Evolutionary conservation across 2,888 invertebrate species (phyloP).

Genomic region (Lasiommata megera): DNA sequence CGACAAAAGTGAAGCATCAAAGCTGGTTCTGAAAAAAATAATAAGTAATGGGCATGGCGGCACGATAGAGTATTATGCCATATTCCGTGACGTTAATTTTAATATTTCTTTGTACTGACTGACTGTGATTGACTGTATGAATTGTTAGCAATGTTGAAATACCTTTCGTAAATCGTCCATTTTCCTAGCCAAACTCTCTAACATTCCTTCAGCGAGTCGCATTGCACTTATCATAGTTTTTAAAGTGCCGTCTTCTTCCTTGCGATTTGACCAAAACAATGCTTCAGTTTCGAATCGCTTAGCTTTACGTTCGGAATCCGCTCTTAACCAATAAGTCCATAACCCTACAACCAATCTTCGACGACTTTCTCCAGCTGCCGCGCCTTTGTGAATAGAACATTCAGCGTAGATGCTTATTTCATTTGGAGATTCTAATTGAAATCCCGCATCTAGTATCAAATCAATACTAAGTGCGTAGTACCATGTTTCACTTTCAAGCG

Average conservation of each 20-base stretch:
- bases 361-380: conserved; percentile 46
- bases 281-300: conserved; percentile 68
- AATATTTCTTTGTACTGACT: too few relatives aligned
- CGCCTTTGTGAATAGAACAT: conserved; percentile 49
- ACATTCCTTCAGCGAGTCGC: conserved; percentile 69
- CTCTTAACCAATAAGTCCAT: conserved; percentile 71
- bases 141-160: too few relatives aligned
- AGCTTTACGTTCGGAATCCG: conserved; percentile 55
- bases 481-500: conserved; percentile 65
- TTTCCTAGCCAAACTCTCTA: conserved; percentile 71
- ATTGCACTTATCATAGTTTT: conserved; percentile 57
- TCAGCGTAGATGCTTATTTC: conserved; percentile 68
- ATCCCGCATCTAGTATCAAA: conserved; percentile 79
- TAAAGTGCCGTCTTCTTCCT: conserved; percentile 52
- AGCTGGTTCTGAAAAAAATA: too few relatives aligned
- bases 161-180: conserved; percentile 69
- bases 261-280: conserved; percentile 50
- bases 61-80: too few relatives aligned
- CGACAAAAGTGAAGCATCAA: too few relatives aligned
- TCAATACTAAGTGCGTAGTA: conserved; percentile 82
- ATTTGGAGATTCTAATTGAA: conserved; percentile 71
- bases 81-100: too few relatives aligned
- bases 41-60: too few relatives aligned
- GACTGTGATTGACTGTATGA: too few relatives aligned
- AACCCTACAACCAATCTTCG: conserved; percentile 59